phyloP scores from a whole-genome alignment of 1,140 invertebrate genomes.

The Drosophila chauvacae region DNA sequence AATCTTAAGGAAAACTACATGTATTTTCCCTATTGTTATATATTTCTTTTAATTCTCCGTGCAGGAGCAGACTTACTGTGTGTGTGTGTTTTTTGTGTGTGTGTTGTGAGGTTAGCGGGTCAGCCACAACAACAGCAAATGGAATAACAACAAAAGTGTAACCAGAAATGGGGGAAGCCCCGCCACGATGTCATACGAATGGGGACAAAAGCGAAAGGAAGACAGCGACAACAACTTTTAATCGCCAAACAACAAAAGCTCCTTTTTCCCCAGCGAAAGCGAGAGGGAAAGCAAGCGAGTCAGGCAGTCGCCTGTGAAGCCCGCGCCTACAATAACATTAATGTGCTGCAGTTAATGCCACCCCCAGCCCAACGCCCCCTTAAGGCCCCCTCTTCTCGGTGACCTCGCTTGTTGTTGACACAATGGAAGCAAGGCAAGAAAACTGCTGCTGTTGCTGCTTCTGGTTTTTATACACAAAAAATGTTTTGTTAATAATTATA shows the following conservation, averaged over 20 bases:
- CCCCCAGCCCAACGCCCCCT: constrained; percentile 3
- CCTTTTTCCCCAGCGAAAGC: constrained; percentile 24
- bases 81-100: constrained; percentile 14
- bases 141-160: constrained; percentile 26
- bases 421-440: constrained; percentile 64
- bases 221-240: constrained; percentile 76
- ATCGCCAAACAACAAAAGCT: constrained; percentile 78
- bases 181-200: constrained; percentile 66
- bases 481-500: background rate
- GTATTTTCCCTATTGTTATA: constrained; percentile 1
- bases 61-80: constrained; percentile 2
- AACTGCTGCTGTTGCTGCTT: constrained; percentile 31
- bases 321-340: constrained; percentile 80
- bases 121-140: constrained; percentile 60
- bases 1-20: background rate
- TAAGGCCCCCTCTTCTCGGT: constrained; percentile 21
- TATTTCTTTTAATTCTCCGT: constrained; percentile 13
- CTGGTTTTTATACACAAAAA: background rate
- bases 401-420: constrained; percentile 78
- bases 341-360: constrained; percentile 77
- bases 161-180: constrained; percentile 53
- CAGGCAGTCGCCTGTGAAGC: constrained; percentile 54
- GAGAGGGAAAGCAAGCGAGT: constrained; percentile 16
- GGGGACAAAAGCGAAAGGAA: constrained; percentile 74
- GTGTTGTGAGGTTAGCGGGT: constrained; percentile 79